A percentile compares a stretch with the other conserved stretches of the same genome.
Conservation (phyloP, 1,140 invertebrate species). For the Drosophila takahashii region DNA sequence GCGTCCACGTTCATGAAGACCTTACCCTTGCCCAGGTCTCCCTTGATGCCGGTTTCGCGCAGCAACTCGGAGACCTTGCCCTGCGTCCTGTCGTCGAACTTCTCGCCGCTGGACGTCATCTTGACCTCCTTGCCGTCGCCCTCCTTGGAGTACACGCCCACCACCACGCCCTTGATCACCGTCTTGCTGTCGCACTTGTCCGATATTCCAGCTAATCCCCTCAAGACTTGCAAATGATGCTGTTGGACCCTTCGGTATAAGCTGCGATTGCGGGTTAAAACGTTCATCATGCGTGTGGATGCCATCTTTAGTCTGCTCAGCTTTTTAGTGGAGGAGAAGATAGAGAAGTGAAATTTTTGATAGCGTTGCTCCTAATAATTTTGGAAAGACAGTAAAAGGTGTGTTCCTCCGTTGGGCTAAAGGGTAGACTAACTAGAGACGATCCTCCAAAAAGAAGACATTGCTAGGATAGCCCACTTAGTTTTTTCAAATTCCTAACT, state of each 20-base stretch:
- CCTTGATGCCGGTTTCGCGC: slow-evolving; percentile 60
- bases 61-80: slow-evolving; percentile 82
- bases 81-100: slow-evolving; percentile 82
- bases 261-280: slow-evolving; percentile 8
- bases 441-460: slow-evolving; percentile 1
- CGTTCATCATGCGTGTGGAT: slow-evolving; percentile 26
- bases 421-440: slow-evolving; percentile 7
- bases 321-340: slow-evolving; percentile 1
- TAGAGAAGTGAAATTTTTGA: slow-evolving; percentile 3
- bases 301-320: slow-evolving; percentile 9
- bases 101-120: slow-evolving; percentile 80
- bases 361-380: slow-evolving; percentile 19
- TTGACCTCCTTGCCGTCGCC: slow-evolving; percentile 67
- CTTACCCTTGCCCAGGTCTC: slow-evolving; percentile 86
- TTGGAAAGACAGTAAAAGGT: slow-evolving; percentile 19
- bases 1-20: slow-evolving; percentile 88
- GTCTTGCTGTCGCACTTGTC: slow-evolving; percentile 10
- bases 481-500: background rate
- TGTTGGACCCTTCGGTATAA: slow-evolving; percentile 8
- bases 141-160: slow-evolving; percentile 82
- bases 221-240: background rate
- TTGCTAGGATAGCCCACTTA: background rate
- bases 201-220: slow-evolving; percentile 2
- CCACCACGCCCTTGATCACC: slow-evolving; percentile 81
- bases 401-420: slow-evolving; percentile 14